Conservation (phyloP, 30 jellyfish, hydroid and myxozoan genomes). For the Haliclystus octoradiatus region DNA sequence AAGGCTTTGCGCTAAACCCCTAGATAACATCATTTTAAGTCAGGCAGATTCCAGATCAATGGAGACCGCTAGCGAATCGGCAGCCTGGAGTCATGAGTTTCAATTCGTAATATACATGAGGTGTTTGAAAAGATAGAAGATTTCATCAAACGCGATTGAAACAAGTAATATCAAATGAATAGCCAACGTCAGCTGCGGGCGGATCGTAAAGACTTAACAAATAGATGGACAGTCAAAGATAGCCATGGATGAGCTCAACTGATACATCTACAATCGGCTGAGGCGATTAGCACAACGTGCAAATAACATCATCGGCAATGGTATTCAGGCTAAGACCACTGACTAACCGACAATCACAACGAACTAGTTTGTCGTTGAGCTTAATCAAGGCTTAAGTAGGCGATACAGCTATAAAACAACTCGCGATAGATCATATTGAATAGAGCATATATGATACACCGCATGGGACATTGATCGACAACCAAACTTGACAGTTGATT, state of each 20-base stretch:
- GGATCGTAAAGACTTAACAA: background rate
- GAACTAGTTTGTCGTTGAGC: too few relatives aligned
- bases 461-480: too few relatives aligned
- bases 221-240: background rate
- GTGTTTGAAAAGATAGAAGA: background rate
- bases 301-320: too few relatives aligned
- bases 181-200: background rate
- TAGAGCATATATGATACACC: too few relatives aligned
- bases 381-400: too few relatives aligned
- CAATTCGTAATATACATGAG: background rate
- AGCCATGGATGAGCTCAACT: background rate
- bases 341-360: too few relatives aligned
- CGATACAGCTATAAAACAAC: too few relatives aligned
- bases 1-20: background rate
- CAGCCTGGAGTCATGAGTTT: background rate
- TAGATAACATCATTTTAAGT: background rate
- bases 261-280: background rate
- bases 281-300: background rate
- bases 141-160: background rate
- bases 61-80: background rate
- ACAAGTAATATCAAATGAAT: background rate
- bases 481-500: too few relatives aligned
- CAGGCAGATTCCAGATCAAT: background rate
- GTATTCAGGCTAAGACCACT: too few relatives aligned
- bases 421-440: too few relatives aligned